phyloP scores from a whole-genome alignment of 2,797 vertebrate species.

The Poeciliopsis infans region DNA sequence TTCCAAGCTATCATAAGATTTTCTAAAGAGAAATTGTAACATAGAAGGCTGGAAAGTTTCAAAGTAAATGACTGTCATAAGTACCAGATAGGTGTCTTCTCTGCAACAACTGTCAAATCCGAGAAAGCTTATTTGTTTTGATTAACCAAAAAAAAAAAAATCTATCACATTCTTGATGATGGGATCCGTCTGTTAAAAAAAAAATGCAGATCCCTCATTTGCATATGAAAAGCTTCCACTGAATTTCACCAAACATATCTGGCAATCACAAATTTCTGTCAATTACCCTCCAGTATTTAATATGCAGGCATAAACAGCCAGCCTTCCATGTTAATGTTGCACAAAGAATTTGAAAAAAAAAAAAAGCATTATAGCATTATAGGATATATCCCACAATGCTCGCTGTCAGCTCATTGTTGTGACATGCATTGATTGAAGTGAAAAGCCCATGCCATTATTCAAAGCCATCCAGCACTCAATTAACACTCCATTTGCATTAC shows the following conservation, averaged over 20 bases:
- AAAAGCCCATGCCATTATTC: slow-evolving; percentile 77
- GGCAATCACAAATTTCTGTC: slow-evolving; percentile 44
- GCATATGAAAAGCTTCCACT: slow-evolving; percentile 34
- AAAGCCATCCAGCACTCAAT: slow-evolving; percentile 80
- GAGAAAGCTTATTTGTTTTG: not conserved
- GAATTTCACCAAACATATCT: slow-evolving; percentile 35
- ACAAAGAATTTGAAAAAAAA: slow-evolving; percentile 29
- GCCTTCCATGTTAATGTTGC: slow-evolving; percentile 34
- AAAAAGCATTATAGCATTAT: slow-evolving; percentile 45
- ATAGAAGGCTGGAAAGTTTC: not conserved
- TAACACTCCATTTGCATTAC: slow-evolving; percentile 82
- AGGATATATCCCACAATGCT: slow-evolving; percentile 56
- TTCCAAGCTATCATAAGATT: not conserved
- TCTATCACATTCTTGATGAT: not conserved
- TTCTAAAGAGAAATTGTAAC: not conserved
- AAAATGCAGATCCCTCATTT: slow-evolving; percentile 37
- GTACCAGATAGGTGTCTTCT: not conserved
- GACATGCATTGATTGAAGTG: slow-evolving; percentile 77
- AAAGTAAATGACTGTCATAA: not conserved
- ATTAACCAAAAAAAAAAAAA: not conserved
- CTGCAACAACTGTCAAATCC: not conserved
- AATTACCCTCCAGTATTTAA: slow-evolving; percentile 42
- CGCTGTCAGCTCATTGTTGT: slow-evolving; percentile 69
- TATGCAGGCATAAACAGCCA: slow-evolving; percentile 36
- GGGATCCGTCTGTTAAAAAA: slow-evolving; percentile 15